Base-by-base conservation (phyloP, 2,888 invertebrate genomes). In the Synergus umbraculus region DNA sequence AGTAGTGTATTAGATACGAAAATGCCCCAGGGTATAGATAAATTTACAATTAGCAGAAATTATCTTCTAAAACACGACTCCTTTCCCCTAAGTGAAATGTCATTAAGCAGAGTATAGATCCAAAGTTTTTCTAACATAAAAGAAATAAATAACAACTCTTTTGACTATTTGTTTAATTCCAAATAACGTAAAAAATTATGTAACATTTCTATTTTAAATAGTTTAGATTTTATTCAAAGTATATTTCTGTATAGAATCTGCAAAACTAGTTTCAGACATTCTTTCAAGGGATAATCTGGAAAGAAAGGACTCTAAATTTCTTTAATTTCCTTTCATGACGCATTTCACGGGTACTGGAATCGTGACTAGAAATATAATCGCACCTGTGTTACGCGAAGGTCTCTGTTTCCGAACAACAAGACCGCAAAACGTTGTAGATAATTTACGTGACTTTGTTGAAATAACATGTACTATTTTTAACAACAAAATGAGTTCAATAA, bases 241-340 rank as follows among this genome's bases (percentile, higher is more conserved):
- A 37, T 37, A 37, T 37, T 54, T 54, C 13, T n/a, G n/a, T n/a
- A n/a, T 8, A n/a, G n/a, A 54, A 8, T 54, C 54, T 54, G 9
- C n/a, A n/a, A 54, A 9, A 8, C 8, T 9, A n/a, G 15, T 54
- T 54, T n/a, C n/a, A 54, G 54, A n/a, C n/a, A 73, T 73, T 54
- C 37, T 49, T 54, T 37, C 10, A 54, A n/a, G 18, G 49, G 13
- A 54, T 49, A 54, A 73, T 37, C 49, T 73, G 4, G 4, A 73
- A 73, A 73, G 73, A 73, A 73, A 73, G 73, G 54, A 69, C 12
- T 15, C n/a, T 54, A 49, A 73, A 73, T 73, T 73, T 73, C 73
- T 73, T 54, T 73, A 54, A 73, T 54, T 73, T 54, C 46, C 54
- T 73, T 73, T 73, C 73, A 73, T 73, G 73, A 73, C 73, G 73